phyloP scores from a whole-genome alignment of 2,888 invertebrate genomes.

The Plebejus argus region DNA sequence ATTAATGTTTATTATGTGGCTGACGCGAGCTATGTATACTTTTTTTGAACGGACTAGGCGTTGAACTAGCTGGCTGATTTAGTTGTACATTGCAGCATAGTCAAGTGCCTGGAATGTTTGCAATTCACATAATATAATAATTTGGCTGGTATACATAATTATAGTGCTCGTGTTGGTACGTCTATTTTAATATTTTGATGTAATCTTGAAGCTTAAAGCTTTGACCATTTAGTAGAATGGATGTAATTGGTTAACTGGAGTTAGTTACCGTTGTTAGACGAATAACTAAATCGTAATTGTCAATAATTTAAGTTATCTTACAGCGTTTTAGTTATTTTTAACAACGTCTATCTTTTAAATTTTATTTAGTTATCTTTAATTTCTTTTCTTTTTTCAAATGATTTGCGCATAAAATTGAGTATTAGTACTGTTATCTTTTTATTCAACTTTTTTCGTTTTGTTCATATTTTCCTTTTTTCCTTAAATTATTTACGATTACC shows the following conservation, averaged over 20 bases:
- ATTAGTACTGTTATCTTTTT: background rate
- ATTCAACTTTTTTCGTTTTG: background rate
- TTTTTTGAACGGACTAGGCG: background rate
- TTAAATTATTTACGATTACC: slow-evolving; percentile 15
- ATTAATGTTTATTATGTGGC: slow-evolving; percentile 8
- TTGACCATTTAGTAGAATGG: background rate
- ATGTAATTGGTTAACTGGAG: slow-evolving; percentile 1
- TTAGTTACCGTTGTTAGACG: slow-evolving; percentile 16
- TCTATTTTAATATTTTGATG: background rate
- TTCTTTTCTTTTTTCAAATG: background rate
- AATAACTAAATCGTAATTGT: slow-evolving; percentile 1
- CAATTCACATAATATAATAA: background rate
- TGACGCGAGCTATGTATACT: background rate
- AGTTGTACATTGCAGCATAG: background rate
- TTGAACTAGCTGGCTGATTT: background rate
- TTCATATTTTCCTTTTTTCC: background rate
- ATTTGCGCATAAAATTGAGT: background rate
- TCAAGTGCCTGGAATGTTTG: background rate
- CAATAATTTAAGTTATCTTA: slow-evolving; percentile 15
- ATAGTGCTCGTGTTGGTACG: background rate
- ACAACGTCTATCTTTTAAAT: background rate
- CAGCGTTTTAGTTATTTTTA: background rate
- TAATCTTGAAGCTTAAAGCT: slow-evolving; percentile 17
- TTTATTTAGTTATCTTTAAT: background rate
- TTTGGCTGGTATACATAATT: background rate